Evolutionary conservation across 2,113 vertebrate species (phyloP), one percentile per base, ranked within the genome.

Genomic region (Myanophis thanlyinensis): DNA sequence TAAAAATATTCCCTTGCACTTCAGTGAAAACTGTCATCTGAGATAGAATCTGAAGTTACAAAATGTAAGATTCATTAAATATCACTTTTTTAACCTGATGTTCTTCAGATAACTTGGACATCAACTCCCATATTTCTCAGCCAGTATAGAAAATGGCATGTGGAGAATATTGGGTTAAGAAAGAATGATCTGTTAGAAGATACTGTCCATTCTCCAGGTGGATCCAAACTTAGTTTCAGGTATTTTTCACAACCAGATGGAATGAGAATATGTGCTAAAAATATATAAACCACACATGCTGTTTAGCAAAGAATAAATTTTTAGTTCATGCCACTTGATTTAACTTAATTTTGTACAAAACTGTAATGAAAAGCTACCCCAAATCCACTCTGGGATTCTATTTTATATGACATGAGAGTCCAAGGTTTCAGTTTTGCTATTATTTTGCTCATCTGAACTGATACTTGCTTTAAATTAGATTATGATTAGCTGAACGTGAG

Each of bases 361-460:
- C 44, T 95, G 54, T 93, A 94, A 93, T 95, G 85, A 92, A 94
- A 95, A 94, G 93, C 88, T 51, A 96, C 89, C 94, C 89, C 87
- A 92, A 95, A 95, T 86, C 84, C 92, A 89, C 89, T 93, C 95
- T 95, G 4, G 11, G 93, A 2, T 52, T 95, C 67, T 0, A 0
- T 91, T 96, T 95, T 93, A 93, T 89, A 91, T 89, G 62, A 91
- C 94, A 84, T 67, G 92, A 93, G 18, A 92, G 48, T 93, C 93
- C 85, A 93, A 94, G 87, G 18, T 95, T 49, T 47, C 93, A 94
- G 89, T 93, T 95, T 95, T 95, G 40, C 54, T 53, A 59, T 92
- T 95, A 94, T 92, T 27, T 85, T 92, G 48, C 87, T 53, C 92
- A 47, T 80, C 25, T 15, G 35, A 96, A 95, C 84, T 12, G 13